Evolutionary conservation across 2,888 invertebrate genomes (phyloP), one percentile per base, ranked within the genome.

Genomic region (Mechanitis mazaeus): DNA sequence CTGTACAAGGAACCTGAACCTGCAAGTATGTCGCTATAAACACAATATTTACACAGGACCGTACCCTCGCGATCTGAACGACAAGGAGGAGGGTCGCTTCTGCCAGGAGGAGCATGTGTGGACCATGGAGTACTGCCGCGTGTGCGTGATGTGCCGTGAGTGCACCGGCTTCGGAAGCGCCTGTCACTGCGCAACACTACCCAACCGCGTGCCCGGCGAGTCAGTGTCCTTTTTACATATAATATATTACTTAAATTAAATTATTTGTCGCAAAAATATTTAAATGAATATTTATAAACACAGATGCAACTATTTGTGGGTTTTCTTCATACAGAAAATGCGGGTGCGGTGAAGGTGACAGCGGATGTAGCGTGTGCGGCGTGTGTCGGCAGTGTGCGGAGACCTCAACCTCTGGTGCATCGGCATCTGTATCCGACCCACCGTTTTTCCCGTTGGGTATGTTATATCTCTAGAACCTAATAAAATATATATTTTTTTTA

Each of bases 271-370:
- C 12, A 4, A 20, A n/a, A 47, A 47, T 20, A 47, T 47, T 28
- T 47, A 6, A 3, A 12, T 9, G 46, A 12, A 46, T 4, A 6
- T 47, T 50, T 6, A 20, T 20, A 20, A 20, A 20, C 20, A 20
- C 20, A 20, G 20, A 20, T 20, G 20, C 20, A 20, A 20, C 20
- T 20, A 20, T 20, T 20, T 20, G 2, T 3, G 11, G 60, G 5
- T 58, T 38, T 31, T 31, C n/a, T 33, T 61, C 77, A 38, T 38
- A 12, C 71, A 97, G 97, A 76, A 94, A 95, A 74, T 98, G 98
- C 84, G 97, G 97, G 0, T 98, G 98, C 88, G 98, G 98, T 2
- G 95, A 96, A 79, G 98, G 98, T 0, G 98, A 98, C 80, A 95
- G 97, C 59, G 98, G 98, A 0, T 98, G 98, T 78, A 93, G 94